Evolutionary conservation across 2,113 vertebrate species (phyloP), one percentile per base, ranked within the genome.

Genomic region (Lampris incognitus): DNA sequence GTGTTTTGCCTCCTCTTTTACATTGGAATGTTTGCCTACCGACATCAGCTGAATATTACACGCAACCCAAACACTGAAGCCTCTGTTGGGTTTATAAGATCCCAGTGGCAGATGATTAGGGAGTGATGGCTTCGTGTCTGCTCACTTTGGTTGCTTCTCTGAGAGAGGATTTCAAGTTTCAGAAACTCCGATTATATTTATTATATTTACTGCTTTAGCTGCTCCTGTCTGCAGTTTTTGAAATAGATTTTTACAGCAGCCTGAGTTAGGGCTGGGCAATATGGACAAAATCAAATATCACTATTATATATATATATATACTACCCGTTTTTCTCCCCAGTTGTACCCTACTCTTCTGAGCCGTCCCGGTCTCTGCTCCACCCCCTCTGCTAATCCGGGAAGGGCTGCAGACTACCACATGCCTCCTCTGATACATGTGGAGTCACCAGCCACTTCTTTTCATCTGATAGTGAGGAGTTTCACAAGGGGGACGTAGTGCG

Each of bases 21-120:
- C n/a, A 48, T 63, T 36, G 61, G 61, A 63, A 46, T 46, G 61
- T 63, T 63, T 63, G 41, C 42, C 61, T 48, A 9, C 38, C 6
- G 11, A 6, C 56, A 52, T 38, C 36, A 59, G 42, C 56, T 37
- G 68, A 58, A 67, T 24, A 36, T 51, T 63, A 46, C 60, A 46
- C 57, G 65, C 64, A 75, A 68, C 82, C 82, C 40, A 70, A 82
- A 86, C 77, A 74, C 52, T 76, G 56, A 55, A 65, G 62, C 66
- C 41, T 72, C 82, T 86, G 76, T 83, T 71, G 57, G 38, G 24
- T 62, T 62, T 51, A 39, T 37, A 36, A 42, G 79, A 63, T 66
- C 51, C 51, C 73, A 66, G 74, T 51, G 56, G 41, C 44, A 81
- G 64, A 59, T 50, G 76, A 51, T 56, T 62, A 37, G 42, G 37